Conservation (phyloP, 2,797 vertebrate genomes). For the Perodicticus potto region DNA sequence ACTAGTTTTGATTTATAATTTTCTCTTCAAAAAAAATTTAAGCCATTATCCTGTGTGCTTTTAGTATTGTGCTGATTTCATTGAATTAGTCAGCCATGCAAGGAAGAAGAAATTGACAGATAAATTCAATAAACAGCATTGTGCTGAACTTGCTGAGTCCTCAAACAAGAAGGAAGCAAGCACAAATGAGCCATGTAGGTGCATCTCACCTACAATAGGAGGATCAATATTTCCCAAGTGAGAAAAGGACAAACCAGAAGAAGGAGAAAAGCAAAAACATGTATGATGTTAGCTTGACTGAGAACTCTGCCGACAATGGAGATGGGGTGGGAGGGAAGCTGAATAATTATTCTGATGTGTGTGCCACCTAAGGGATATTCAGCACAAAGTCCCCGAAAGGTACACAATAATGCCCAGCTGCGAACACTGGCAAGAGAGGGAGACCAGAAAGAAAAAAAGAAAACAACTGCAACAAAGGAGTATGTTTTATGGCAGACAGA, state of each 20-base stretch:
- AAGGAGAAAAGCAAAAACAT: background rate
- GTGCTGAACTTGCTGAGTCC: slow-evolving; percentile 50
- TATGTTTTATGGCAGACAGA: background rate
- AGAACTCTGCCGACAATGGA: background rate
- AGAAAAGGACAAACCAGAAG: background rate
- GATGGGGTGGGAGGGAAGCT: background rate
- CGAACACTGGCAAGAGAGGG: background rate
- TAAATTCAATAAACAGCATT: slow-evolving; percentile 65
- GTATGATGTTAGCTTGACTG: background rate
- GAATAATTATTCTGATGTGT: background rate
- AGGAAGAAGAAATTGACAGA: slow-evolving; percentile 62
- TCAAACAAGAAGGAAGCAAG: slow-evolving; percentile 54
- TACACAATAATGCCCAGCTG: background rate
- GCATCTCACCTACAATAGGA: background rate
- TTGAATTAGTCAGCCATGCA: slow-evolving; percentile 54
- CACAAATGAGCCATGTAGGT: slow-evolving; percentile 56
- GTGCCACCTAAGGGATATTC: background rate
- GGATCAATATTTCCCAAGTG: background rate
- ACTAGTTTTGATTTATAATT: slow-evolving; percentile 51
- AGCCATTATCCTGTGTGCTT: slow-evolving; percentile 31
- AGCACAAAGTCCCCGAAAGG: background rate
- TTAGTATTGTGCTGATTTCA: slow-evolving; percentile 39
- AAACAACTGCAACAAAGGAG: background rate
- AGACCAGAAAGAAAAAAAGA: background rate
- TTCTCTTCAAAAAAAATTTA: slow-evolving; percentile 28